Evolutionary conservation across 2,888 invertebrate species (phyloP).

Genomic region (Agonopterix alstromeriana): DNA sequence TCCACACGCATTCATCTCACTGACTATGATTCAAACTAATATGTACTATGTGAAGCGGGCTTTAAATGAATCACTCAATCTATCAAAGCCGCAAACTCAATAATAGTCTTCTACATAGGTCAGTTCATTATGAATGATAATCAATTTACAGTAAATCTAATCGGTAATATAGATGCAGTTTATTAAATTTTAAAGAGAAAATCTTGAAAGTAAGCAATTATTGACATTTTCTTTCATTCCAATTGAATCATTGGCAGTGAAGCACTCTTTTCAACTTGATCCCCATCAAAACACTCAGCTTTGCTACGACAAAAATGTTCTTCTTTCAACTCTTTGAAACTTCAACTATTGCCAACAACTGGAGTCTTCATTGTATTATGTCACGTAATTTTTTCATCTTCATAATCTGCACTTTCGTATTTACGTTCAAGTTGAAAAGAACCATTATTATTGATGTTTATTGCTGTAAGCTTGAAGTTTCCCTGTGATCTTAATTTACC

Average conservation of each 20-base stretch:
- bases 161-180: not conserved
- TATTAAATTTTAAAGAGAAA: not conserved
- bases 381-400: conserved; percentile 21
- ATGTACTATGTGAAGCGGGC: not conserved
- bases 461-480: conserved; percentile 35
- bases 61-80: not conserved
- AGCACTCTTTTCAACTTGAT: conserved; percentile 61
- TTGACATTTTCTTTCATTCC: not conserved
- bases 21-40: conserved; percentile 47
- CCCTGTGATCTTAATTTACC: conserved; percentile 21
- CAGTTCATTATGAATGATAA: not conserved
- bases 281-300: conserved; percentile 26
- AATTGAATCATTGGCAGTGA: conserved; percentile 54
- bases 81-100: not conserved
- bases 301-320: conserved; percentile 15
- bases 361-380: conserved; percentile 4
- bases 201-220: not conserved
- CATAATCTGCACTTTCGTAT: conserved; percentile 21
- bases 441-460: conserved; percentile 18
- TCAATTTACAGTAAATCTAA: not conserved
- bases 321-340: not conserved
- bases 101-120: not conserved
- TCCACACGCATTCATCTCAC: conserved; percentile 36
- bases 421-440: conserved; percentile 59
- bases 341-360: not conserved